A percentile compares a stretch with the other conserved stretches of the same genome.
Evolutionary conservation across 1,140 invertebrate species (phyloP).

Genomic region (Rhysida immarginata): DNA sequence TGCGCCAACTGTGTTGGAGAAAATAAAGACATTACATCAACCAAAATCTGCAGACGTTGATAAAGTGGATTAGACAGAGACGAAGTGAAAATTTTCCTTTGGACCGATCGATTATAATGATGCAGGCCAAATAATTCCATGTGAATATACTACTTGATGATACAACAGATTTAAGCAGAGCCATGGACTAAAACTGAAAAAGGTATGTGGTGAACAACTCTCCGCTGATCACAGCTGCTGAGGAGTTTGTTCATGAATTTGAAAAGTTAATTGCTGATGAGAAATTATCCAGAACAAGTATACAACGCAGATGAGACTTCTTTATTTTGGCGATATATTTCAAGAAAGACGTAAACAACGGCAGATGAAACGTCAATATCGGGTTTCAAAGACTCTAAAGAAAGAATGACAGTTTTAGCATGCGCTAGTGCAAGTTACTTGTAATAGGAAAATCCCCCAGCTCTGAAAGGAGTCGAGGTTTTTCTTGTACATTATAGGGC

Average conservation of each 20-base stretch:
- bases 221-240: neutral
- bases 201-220: neutral
- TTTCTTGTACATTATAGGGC: neutral
- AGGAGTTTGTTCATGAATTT: neutral
- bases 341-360: neutral
- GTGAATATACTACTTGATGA: neutral
- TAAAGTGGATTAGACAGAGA: neutral
- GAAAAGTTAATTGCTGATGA: neutral
- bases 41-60: neutral
- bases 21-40: neutral
- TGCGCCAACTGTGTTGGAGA: neutral
- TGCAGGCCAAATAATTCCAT: neutral
- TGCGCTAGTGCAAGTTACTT: neutral
- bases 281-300: neutral
- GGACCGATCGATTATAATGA: neutral
- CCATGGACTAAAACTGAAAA: neutral
- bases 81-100: neutral
- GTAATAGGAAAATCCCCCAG: neutral
- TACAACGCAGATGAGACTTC: neutral
- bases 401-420: neutral
- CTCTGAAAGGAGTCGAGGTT: neutral
- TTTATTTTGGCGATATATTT: neutral
- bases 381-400: neutral
- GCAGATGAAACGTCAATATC: neutral
- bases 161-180: neutral